Evolutionary conservation across 2,797 vertebrate genomes (phyloP).

Genomic region (Lemur catta): DNA sequence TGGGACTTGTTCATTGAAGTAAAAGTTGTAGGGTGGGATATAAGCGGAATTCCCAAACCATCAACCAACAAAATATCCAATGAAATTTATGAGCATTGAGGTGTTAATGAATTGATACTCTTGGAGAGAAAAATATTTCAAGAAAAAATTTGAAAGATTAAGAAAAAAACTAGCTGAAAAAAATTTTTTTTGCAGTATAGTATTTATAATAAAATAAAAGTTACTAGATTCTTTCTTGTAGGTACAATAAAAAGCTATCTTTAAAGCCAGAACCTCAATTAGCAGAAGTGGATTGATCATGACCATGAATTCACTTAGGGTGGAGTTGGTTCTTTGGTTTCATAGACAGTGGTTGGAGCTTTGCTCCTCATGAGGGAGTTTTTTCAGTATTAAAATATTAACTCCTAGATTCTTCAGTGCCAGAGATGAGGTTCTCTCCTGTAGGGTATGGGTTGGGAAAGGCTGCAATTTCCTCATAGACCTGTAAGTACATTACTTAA

Average conservation of each 20-base stretch:
- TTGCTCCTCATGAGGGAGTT: conserved; percentile 44
- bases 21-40: conserved; percentile 40
- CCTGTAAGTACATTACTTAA: conserved; percentile 31
- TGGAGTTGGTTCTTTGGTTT: conserved; percentile 56
- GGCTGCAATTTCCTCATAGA: not conserved
- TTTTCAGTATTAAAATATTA: conserved; percentile 68
- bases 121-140: conserved; percentile 78
- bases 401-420: conserved; percentile 46
- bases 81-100: conserved; percentile 84
- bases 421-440: not conserved
- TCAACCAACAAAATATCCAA: conserved; percentile 79
- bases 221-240: conserved; percentile 76
- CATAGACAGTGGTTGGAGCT: not conserved
- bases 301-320: conserved; percentile 75
- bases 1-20: conserved; percentile 67
- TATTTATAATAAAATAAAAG: conserved; percentile 77
- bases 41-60: conserved; percentile 60
- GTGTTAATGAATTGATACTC: conserved; percentile 84
- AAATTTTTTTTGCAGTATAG: conserved; percentile 65
- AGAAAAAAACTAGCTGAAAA: conserved; percentile 77
- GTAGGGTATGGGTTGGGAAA: not conserved
- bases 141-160: conserved; percentile 75
- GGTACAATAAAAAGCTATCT: conserved; percentile 76
- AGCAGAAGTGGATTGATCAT: conserved; percentile 65
- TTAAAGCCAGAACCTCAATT: conserved; percentile 66